A percentile compares a stretch with the other conserved stretches of the same genome.
Evolutionary conservation across 1,140 invertebrate genomes (phyloP).

Genomic region (Chrysomallon squamiferum): DNA sequence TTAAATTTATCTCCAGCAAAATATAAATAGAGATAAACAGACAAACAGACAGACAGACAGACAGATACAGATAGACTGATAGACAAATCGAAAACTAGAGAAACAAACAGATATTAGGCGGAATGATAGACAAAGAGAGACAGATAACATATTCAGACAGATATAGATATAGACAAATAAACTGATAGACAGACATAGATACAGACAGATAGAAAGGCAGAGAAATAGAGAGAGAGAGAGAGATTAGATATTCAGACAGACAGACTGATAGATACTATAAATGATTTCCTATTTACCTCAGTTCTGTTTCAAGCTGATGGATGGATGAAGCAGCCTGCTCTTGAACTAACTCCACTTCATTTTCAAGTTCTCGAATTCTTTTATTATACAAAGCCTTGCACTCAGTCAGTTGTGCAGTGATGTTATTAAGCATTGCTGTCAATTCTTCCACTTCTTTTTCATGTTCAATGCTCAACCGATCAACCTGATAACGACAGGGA

Average conservation of each 20-base stretch:
- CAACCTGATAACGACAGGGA: constrained; percentile 20
- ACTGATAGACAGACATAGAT: too few relatives aligned
- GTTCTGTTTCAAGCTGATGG: constrained; percentile 21
- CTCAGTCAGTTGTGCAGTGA: constrained; percentile 23
- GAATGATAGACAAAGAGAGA: background rate
- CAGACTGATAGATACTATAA: too few relatives aligned
- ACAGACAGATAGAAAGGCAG: too few relatives aligned
- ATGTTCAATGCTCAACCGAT: constrained; percentile 37
- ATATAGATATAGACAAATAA: too few relatives aligned
- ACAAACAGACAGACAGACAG: background rate
- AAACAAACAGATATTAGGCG: background rate
- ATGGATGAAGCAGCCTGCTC: constrained; percentile 8
- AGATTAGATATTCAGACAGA: too few relatives aligned
- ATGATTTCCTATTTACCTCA: constrained; percentile 9
- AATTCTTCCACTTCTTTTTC: constrained; percentile 34
- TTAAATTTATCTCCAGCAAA: background rate
- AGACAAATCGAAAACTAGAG: background rate
- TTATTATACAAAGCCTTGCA: constrained; percentile 10
- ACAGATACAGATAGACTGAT: background rate
- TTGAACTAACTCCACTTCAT: constrained; percentile 16
- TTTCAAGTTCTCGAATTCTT: constrained; percentile 21
- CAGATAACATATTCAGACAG: background rate
- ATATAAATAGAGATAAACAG: background rate
- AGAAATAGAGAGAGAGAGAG: too few relatives aligned
- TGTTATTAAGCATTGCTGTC: constrained; percentile 14